These are phyloP conservation scores for Periplaneta americana DNA, from an alignment of 1,140 invertebrate species.

Conservation along the genomic window DNA sequence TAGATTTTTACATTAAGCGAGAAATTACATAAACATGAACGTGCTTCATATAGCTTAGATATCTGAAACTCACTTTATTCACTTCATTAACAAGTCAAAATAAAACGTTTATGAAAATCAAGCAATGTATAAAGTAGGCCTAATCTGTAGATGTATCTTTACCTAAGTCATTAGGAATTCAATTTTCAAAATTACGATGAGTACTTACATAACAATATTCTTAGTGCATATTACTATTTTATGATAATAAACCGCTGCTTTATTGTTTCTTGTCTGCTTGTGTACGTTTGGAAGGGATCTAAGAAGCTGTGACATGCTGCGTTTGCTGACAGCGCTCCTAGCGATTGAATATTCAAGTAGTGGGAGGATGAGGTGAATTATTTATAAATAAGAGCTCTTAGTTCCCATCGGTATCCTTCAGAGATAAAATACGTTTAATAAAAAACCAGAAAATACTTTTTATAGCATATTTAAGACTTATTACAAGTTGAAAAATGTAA, in stretches of 20 bases:
- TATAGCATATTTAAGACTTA: neutral
- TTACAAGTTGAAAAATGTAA: neutral
- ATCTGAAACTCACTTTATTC: neutral
- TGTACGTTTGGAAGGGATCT: neutral
- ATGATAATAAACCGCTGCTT: neutral
- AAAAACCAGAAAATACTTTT: neutral
- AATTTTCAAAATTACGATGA: neutral
- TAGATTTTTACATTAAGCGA: too few species aligned
- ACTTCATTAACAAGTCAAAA: neutral
- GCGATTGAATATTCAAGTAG: neutral
- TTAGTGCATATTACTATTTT: neutral
- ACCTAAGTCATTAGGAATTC: neutral
- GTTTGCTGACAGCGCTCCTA: neutral
- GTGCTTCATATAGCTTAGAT: neutral
- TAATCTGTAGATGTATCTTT: neutral
- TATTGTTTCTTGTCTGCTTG: neutral
- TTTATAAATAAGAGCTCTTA: neutral
- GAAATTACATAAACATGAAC: neutral
- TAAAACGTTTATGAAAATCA: neutral
- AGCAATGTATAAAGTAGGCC: neutral
- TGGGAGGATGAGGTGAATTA: neutral
- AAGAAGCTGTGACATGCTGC: neutral
- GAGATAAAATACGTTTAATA: neutral
- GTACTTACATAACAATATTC: neutral
- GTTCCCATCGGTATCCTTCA: too few species aligned